These are phyloP conservation scores for Nasonia longicornis DNA, from an alignment of 1,140 invertebrate genomes.

Conservation along the genomic window DNA sequence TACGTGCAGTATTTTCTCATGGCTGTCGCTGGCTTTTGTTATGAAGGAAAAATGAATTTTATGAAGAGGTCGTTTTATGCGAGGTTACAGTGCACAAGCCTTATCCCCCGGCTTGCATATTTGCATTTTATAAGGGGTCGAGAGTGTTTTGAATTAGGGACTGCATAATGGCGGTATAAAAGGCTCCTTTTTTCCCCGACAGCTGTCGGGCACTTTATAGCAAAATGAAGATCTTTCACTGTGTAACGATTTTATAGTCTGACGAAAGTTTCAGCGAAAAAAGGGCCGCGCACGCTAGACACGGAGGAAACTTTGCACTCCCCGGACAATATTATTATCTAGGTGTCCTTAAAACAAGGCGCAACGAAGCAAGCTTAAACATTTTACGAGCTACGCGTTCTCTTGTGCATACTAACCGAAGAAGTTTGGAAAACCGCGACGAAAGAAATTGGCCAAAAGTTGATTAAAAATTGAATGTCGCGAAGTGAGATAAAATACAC, in stretches of 20 bases:
- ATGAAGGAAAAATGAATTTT: constrained; percentile 28
- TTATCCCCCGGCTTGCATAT: background rate
- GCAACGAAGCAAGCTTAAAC: constrained; percentile 12
- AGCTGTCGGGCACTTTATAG: constrained; percentile 32
- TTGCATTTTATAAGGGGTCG: constrained; percentile 38
- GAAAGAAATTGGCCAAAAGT: too few species aligned
- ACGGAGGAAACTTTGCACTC: constrained; percentile 15
- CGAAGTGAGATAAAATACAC: too few species aligned
- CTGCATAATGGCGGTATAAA: constrained; percentile 36
- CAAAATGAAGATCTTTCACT: constrained; percentile 36
- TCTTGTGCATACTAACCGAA: constrained; percentile 50
- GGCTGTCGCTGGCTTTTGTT: constrained; percentile 30
- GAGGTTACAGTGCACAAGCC: background rate
- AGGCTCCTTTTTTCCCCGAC: constrained; percentile 16
- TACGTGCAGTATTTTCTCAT: constrained; percentile 15
- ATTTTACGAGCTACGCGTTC: constrained; percentile 55
- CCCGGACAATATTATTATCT: constrained; percentile 15
- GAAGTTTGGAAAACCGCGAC: background rate
- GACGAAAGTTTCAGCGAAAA: constrained; percentile 21
- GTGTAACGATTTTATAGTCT: constrained; percentile 24
- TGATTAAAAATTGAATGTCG: too few species aligned
- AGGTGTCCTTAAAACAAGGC: constrained; percentile 11
- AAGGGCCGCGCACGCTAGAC: background rate
- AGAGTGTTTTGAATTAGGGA: constrained; percentile 41
- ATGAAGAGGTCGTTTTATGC: constrained; percentile 37